A percentile compares a stretch with the other conserved stretches of the same genome.
Conservation (phyloP, 2,888 invertebrate species). For the Dynastes grantii region DNA sequence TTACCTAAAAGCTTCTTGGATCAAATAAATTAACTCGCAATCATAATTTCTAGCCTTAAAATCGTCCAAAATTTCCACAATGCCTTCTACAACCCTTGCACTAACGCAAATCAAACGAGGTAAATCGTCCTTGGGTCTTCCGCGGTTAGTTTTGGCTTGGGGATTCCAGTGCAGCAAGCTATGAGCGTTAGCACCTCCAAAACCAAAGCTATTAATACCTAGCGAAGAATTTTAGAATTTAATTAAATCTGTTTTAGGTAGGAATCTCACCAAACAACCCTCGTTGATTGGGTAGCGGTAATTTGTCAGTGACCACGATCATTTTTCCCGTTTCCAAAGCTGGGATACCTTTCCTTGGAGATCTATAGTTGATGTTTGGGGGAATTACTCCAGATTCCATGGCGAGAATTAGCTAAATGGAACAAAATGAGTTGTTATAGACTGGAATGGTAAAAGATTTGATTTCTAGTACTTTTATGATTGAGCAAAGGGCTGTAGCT, state of each 20-base stretch:
- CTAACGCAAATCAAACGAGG: constrained; percentile 82
- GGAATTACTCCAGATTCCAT: constrained; percentile 87
- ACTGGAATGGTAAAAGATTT: background rate
- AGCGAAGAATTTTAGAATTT: background rate
- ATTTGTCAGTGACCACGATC: constrained; percentile 82
- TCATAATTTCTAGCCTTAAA: constrained; percentile 71
- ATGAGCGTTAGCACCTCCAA: constrained; percentile 90
- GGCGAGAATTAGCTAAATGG: constrained; percentile 71
- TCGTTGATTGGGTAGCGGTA: constrained; percentile 76
- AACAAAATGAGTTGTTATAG: too few relatives aligned
- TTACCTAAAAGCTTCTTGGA: constrained; percentile 59
- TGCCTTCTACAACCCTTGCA: constrained; percentile 84
- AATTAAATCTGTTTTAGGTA: background rate
- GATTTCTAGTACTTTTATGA: constrained; percentile 79
- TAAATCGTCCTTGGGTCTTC: constrained; percentile 77
- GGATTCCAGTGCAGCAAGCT: constrained; percentile 76
- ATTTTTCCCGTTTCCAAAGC: constrained; percentile 77
- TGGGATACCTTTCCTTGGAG: constrained; percentile 72
- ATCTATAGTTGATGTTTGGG: constrained; percentile 86
- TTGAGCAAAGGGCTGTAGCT: constrained; percentile 85
- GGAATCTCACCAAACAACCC: constrained; percentile 78
- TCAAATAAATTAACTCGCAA: constrained; percentile 60
- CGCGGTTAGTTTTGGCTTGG: constrained; percentile 74
- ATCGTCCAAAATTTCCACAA: constrained; percentile 77
- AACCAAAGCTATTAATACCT: constrained; percentile 88